These are phyloP conservation scores for Meliscaeva auricollis DNA, from an alignment of 2,888 invertebrate genomes.

Conservation along the genomic window DNA sequence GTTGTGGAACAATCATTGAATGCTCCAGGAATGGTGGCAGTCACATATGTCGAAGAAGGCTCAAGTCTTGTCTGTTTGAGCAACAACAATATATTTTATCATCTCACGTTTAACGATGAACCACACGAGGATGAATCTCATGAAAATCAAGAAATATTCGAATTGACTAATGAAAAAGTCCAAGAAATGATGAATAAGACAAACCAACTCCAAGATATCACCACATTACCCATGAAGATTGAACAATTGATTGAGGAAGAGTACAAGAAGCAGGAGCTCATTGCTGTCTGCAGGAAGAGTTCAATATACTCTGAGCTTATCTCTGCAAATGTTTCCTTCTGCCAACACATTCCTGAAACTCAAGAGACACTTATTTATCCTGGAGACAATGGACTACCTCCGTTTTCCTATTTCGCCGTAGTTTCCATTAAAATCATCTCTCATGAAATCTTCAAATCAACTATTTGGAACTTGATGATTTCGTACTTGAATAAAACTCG, in stretches of 20 bases:
- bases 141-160: conserved; percentile 71
- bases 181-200: conserved; percentile 77
- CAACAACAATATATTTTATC: conserved; percentile 82
- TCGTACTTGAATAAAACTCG: conserved; percentile 70
- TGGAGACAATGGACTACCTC: conserved; percentile 53
- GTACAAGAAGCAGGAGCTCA: conserved; percentile 80
- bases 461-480: conserved; percentile 79
- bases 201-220: conserved; percentile 76
- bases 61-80: conserved; percentile 81
- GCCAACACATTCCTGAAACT: conserved; percentile 77
- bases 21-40: conserved; percentile 80
- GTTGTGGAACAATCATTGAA: conserved; percentile 78
- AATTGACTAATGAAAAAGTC: conserved; percentile 77
- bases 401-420: conserved; percentile 77
- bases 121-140: conserved; percentile 39
- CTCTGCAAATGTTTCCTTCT: conserved; percentile 77
- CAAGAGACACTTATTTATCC: conserved; percentile 68
- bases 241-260: conserved; percentile 79
- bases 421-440: conserved; percentile 76
- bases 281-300: conserved; percentile 78
- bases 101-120: conserved; percentile 75
- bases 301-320: conserved; percentile 74
- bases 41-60: conserved; percentile 80
- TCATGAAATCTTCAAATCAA: conserved; percentile 76
- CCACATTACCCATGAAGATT: conserved; percentile 77